Evolutionary conservation across 2,888 invertebrate genomes (phyloP).

Genomic region (Parochlus steinenii): DNA sequence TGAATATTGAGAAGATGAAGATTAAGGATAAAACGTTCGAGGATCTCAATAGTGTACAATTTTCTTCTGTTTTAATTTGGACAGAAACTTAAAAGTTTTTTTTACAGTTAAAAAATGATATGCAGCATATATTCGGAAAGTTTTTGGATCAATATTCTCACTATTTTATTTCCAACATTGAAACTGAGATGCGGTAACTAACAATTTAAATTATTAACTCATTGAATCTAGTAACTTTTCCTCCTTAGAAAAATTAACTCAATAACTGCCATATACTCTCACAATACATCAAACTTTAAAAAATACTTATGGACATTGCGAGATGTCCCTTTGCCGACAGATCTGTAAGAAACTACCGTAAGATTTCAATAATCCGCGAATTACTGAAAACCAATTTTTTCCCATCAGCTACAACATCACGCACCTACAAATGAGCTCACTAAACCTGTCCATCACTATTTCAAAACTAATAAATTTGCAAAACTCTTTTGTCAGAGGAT

Average conservation of each 20-base stretch:
- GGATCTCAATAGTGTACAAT: constrained; percentile 2
- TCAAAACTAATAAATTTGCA: constrained; percentile 2
- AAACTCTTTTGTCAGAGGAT: background rate
- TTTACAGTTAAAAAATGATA: background rate
- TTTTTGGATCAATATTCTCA: constrained; percentile 7
- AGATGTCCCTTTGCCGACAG: constrained; percentile 6
- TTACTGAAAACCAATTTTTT: background rate
- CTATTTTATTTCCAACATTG: constrained; percentile 2
- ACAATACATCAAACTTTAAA: constrained; percentile 1
- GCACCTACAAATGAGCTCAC: constrained; percentile 1
- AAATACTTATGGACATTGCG: constrained; percentile 8
- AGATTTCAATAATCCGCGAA: background rate
- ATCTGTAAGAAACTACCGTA: background rate
- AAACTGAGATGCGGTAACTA: constrained; percentile 10
- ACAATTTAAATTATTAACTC: too few species aligned
- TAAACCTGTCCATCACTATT: constrained; percentile 1
- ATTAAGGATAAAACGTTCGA: background rate
- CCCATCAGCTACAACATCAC: background rate
- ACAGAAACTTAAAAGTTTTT: background rate
- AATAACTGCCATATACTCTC: background rate
- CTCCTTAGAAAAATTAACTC: constrained; percentile 7
- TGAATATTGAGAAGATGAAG: too few species aligned
- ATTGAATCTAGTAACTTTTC: too few species aligned
- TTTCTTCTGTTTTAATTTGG: constrained; percentile 4
- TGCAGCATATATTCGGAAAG: constrained; percentile 2